Percentiles rank a stretch among this genome's conserved stretches.
Conservation (phyloP, 2,113 vertebrate genomes). For the Girardinichthys multiradiatus region DNA sequence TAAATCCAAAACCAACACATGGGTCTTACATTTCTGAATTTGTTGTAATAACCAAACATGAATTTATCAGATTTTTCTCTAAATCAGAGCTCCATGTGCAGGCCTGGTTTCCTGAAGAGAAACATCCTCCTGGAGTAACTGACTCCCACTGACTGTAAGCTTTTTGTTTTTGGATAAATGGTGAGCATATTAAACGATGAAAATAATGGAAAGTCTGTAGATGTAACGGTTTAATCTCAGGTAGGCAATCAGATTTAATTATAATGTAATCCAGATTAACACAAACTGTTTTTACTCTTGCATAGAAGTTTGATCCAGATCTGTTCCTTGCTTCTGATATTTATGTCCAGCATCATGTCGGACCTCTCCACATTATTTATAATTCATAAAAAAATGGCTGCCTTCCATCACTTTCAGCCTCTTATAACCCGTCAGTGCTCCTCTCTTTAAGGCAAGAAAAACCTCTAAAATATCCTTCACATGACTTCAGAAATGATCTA, state of each 20-base stretch:
- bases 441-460: too few relatives aligned
- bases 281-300: not conserved
- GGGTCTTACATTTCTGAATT: too few relatives aligned
- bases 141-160: too few relatives aligned
- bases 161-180: too few relatives aligned
- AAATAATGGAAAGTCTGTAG: not conserved
- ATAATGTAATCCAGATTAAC: not conserved
- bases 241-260: not conserved
- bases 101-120: constrained; percentile 4
- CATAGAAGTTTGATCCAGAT: not conserved
- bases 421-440: too few relatives aligned
- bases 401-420: not conserved
- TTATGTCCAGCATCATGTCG: too few relatives aligned
- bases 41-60: too few relatives aligned
- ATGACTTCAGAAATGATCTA: not conserved
- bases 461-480: not conserved
- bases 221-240: not conserved
- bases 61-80: too few relatives aligned
- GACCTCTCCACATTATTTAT: too few relatives aligned
- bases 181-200: not conserved
- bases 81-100: too few relatives aligned
- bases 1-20: too few relatives aligned
- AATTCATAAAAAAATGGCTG: not conserved
- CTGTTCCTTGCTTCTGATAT: not conserved
- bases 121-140: too few relatives aligned